Base-by-base conservation (phyloP, 2,113 vertebrate species). In the Labeo rohita region DNA sequence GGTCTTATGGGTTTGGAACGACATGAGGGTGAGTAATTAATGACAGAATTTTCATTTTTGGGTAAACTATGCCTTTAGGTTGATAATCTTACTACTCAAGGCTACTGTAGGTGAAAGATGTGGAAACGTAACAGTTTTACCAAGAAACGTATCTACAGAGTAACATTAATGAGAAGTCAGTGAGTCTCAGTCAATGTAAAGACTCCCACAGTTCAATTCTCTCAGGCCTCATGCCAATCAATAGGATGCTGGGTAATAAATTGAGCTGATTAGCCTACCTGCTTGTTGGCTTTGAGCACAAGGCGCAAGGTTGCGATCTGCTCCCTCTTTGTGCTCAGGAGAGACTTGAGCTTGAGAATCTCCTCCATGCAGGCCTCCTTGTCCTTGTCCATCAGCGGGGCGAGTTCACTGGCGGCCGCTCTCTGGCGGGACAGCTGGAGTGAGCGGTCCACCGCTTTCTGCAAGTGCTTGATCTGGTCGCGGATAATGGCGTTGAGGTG, bases 401-500 rank as follows among this genome's bases (percentile, higher is more conserved):
- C 95, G 91, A 99, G 93, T 84, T 99, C 98, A 8, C 95, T 95
- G 21, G 97, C 97, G 0, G 97, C 97, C 0, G 98, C 97, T 77
- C 98, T 93, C 88, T 99, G 98, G 16, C 96, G 96, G 0, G 97
- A 98, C 78, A 99, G 94, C 92, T 97, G 97, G 86, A 98, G 93
- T 0, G 97, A 98, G 85, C 95, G 93, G 83, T 99, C 98, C 7
- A 99, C 98, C 0, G 97, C 98, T 86, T 96, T 96, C 93, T 99
- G 98, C 86, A 99, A 94, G 89, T 99, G 97, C 93, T 97, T 97
- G 90, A 99, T 97, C 96, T 99, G 98, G 91, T 99, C 98, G 91
- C 96, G 95, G 92, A 99, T 96, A 85, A 99, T 98, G 91, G 97
- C 97, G 34, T 97, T 97, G 86, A 99, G 97, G 94, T 98, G 98